phyloP scores from a whole-genome alignment of 2,888 invertebrate species.

The Pachydiplax longipennis region DNA sequence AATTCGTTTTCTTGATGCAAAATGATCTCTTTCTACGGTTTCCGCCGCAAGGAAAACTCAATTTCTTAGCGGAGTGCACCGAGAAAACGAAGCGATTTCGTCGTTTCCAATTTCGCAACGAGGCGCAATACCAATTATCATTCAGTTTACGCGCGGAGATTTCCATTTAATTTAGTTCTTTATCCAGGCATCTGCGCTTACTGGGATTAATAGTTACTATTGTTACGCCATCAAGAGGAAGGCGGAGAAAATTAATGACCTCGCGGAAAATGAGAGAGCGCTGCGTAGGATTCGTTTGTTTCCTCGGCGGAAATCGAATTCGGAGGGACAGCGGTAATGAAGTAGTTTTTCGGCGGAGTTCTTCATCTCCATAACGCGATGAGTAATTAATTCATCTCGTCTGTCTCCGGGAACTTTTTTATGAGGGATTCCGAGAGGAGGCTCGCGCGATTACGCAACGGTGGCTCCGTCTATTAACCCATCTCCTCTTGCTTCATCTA shows the following conservation, averaged over 20 bases:
- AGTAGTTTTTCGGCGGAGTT: too few relatives aligned
- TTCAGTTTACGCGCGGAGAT: not conserved
- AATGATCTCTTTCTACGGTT: not conserved
- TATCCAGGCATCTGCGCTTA: constrained; percentile 14
- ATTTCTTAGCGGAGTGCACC: not conserved
- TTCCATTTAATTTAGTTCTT: not conserved
- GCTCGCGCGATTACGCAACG: too few relatives aligned
- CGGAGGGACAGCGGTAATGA: too few relatives aligned
- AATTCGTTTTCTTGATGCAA: not conserved
- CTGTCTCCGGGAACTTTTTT: too few relatives aligned
- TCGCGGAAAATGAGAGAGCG: not conserved
- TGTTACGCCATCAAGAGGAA: not conserved
- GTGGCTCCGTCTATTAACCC: too few relatives aligned
- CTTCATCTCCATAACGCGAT: too few relatives aligned
- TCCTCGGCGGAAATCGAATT: too few relatives aligned
- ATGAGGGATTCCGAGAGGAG: too few relatives aligned
- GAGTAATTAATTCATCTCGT: too few relatives aligned
- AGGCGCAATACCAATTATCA: not conserved
- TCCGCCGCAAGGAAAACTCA: not conserved
- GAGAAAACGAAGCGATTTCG: not conserved
- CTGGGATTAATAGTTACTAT: not conserved
- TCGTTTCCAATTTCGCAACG: not conserved
- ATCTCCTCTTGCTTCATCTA: too few relatives aligned
- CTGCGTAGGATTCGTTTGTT: too few relatives aligned
- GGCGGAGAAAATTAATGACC: not conserved